A percentile compares a stretch with the other conserved stretches of the same genome.
Evolutionary conservation across 2,113 vertebrate species (phyloP).

Genomic region (Burhinus bistriatus): DNA sequence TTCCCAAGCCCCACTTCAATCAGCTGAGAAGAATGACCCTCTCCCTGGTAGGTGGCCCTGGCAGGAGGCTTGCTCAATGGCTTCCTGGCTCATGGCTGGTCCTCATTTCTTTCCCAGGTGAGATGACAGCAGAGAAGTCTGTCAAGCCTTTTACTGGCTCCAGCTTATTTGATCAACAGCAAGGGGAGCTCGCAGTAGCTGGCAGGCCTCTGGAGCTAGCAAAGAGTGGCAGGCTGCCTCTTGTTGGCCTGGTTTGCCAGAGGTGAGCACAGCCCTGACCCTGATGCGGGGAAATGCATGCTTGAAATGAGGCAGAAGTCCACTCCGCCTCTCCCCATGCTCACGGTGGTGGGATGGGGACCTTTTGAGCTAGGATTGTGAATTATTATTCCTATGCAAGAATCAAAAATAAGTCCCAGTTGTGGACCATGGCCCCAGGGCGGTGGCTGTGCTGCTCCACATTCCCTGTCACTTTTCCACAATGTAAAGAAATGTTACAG

Average conservation of each 20-base stretch:
- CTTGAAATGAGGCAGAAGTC: background rate
- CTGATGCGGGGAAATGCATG: fast-evolving
- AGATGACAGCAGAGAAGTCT: background rate
- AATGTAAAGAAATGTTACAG: background rate
- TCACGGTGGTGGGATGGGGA: background rate
- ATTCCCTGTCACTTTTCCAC: background rate
- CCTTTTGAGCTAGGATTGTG: background rate
- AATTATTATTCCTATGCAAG: background rate
- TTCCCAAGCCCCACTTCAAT: background rate
- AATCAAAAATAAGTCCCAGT: background rate
- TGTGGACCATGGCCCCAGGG: too few species aligned
- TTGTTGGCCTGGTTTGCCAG: background rate
- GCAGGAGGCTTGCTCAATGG: background rate
- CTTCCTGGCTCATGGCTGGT: background rate
- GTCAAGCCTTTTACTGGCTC: background rate
- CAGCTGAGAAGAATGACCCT: background rate
- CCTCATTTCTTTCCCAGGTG: background rate
- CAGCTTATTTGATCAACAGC: background rate
- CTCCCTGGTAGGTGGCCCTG: background rate
- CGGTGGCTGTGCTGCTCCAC: background rate
- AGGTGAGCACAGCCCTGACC: background rate
- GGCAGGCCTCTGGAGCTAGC: background rate
- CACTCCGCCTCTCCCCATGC: background rate
- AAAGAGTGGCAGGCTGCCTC: background rate
- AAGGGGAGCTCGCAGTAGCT: background rate